A percentile compares a stretch with the other conserved stretches of the same genome.
These are phyloP conservation scores for Nixonia krombeini DNA, from an alignment of 1,140 invertebrate genomes.

Conservation along the genomic window DNA sequence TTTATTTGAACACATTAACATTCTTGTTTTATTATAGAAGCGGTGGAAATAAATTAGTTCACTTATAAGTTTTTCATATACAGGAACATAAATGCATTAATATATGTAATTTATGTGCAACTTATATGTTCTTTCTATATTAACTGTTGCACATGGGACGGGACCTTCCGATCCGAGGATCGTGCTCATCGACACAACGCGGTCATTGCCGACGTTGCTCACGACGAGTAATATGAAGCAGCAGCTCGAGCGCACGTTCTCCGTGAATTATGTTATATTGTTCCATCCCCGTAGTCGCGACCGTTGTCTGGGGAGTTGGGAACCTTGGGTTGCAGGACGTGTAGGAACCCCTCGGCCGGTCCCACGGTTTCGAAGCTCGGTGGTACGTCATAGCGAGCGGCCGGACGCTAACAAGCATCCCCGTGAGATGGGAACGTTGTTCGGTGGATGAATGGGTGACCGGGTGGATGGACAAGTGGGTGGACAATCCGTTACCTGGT, in stretches of 20 bases:
- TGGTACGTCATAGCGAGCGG: slow-evolving; percentile 51
- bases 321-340: slow-evolving; percentile 31
- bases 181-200: slow-evolving; percentile 7
- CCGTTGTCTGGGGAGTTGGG: slow-evolving; percentile 38
- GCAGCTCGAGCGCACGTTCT: slow-evolving; percentile 21
- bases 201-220: slow-evolving; percentile 5
- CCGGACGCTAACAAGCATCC: slow-evolving; percentile 53
- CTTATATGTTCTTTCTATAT: no score
- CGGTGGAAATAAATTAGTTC: no score
- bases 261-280: slow-evolving; percentile 58
- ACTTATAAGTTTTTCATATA: no score
- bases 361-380: slow-evolving; percentile 26
- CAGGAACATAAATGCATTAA: no score
- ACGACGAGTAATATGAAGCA: slow-evolving; percentile 13
- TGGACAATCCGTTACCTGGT: slow-evolving; percentile 14
- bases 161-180: not conserved
- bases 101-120: no score
- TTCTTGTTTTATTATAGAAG: no score
- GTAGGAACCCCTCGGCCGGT: slow-evolving; percentile 34
- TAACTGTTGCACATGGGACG: no score
- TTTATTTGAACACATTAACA: no score
- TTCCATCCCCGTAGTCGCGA: slow-evolving; percentile 40
- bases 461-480: slow-evolving; percentile 24
- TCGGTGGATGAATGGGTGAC: slow-evolving; percentile 27
- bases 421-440: slow-evolving; percentile 45